These are phyloP conservation scores for Muraenolepis orangiensis DNA, from an alignment of 2,797 vertebrate genomes.

Conservation along the genomic window DNA sequence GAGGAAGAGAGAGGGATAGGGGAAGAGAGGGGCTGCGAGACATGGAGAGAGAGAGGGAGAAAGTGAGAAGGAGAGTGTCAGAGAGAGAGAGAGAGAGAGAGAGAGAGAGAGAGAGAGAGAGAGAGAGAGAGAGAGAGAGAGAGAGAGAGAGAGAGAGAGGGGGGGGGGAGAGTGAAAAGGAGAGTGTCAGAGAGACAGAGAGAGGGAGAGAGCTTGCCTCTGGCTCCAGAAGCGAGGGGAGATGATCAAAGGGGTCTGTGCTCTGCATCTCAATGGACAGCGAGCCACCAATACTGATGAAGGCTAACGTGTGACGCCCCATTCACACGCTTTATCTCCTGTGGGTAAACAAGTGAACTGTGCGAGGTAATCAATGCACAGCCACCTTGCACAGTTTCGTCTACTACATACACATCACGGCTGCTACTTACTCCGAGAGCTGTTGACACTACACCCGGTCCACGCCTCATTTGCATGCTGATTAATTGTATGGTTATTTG, in stretches of 20 bases:
- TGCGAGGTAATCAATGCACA: conserved; percentile 39
- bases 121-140: background rate
- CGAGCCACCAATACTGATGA: conserved; percentile 74
- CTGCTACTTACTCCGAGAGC: background rate
- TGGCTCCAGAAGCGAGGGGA: conserved; percentile 58
- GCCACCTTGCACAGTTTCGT: background rate
- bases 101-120: no score
- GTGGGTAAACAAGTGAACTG: conserved; percentile 54
- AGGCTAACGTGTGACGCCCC: conserved; percentile 56
- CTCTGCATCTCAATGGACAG: conserved; percentile 75
- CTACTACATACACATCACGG: no score
- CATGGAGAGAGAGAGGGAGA: no score
- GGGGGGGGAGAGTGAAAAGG: background rate
- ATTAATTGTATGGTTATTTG: background rate
- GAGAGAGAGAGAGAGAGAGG: background rate
- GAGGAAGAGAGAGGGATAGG: no score
- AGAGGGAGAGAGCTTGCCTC: conserved; percentile 60
- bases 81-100: background rate
- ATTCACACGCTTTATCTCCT: conserved; percentile 58
- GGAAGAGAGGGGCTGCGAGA: no score
- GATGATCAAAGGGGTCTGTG: conserved; percentile 74
- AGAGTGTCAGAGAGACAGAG: conserved; percentile 27
- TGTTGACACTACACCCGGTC: background rate
- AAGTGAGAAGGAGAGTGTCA: no score
- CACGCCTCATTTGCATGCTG: background rate